Base-by-base conservation (phyloP, 2,797 vertebrate genomes). In the Masticophis lateralis region DNA sequence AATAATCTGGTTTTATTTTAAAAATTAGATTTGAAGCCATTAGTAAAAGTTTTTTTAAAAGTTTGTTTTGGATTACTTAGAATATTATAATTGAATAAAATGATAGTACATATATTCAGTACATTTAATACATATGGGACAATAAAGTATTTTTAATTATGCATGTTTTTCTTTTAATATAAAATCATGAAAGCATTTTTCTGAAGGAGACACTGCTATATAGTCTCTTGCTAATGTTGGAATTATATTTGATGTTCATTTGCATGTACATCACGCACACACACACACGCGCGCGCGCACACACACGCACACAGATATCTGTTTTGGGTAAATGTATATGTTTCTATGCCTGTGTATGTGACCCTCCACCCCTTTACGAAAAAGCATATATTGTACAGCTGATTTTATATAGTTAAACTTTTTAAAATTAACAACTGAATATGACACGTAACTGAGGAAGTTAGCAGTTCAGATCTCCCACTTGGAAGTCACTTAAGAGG, bases 1-100 rank as follows among this genome's bases (percentile, higher is more conserved):
- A 95, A 95, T 96, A 86, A 95, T 96, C 95, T 95, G 87, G 55
- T 90, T 92, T 93, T 94, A 92, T 96, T 97, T 96, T n/a, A 20
- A 93, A 94, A 96, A 95, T 93, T 95, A 43, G 95, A 91, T 97
- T 96, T 96, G 92, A 92, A 91, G 51, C 27, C 95, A 83, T 95
- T 94, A 93, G 96, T 96, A 96, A 97, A 94, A 96, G 94, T 53
- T 53, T 16, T 91, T 93, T 95, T 96, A 95, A 95, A 96, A 97
- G 91, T 96, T 97, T 96, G 32, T 88, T 91, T 37, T 61, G 57
- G 16, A 83, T 91, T 0, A 2, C 56, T 90, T 83, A 56, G 8
- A 88, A 91, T 91, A 32, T 90, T 94, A 59, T 90, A 94, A 92
- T 96, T 94, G 88, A 88, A 94, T 94, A 61, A 91, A 16, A n/a